Evolutionary conservation across 2,797 vertebrate species (phyloP).

Genomic region (Coendou prehensilis): DNA sequence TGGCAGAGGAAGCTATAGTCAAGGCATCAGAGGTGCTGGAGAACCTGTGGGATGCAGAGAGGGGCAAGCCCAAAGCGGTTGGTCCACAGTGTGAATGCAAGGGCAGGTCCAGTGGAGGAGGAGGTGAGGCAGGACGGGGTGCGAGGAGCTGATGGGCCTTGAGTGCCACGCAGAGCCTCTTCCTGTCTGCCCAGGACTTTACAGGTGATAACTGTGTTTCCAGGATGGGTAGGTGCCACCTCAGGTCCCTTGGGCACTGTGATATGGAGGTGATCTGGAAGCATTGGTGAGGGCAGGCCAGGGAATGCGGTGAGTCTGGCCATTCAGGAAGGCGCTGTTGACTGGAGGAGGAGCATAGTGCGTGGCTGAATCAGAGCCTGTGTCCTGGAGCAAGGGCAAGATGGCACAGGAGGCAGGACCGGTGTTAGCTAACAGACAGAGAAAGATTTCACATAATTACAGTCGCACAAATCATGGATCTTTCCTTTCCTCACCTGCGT

Average conservation of each 20-base stretch:
- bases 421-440: not conserved
- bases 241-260: rapidly evolving
- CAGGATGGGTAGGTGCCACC: not conserved
- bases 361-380: not conserved
- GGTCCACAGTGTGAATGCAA: not conserved
- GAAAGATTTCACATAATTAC: not conserved
- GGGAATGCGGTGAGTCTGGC: not conserved
- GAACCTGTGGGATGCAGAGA: too few species aligned
- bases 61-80: rapidly evolving
- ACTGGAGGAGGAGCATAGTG: not conserved
- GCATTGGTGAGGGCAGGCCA: not conserved
- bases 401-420: not conserved
- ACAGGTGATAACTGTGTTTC: not conserved
- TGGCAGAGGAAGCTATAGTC: too few species aligned
- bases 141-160: too few species aligned
- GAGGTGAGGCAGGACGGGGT: too few species aligned
- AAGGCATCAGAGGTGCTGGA: not conserved
- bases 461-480: too few species aligned
- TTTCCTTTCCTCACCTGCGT: not conserved
- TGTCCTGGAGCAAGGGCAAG: not conserved
- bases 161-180: not conserved
- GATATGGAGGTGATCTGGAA: too few species aligned
- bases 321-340: not conserved
- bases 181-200: not conserved
- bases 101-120: not conserved